Evolutionary conservation across 2,888 invertebrate species (phyloP).

Genomic region (Cantharis nigra): DNA sequence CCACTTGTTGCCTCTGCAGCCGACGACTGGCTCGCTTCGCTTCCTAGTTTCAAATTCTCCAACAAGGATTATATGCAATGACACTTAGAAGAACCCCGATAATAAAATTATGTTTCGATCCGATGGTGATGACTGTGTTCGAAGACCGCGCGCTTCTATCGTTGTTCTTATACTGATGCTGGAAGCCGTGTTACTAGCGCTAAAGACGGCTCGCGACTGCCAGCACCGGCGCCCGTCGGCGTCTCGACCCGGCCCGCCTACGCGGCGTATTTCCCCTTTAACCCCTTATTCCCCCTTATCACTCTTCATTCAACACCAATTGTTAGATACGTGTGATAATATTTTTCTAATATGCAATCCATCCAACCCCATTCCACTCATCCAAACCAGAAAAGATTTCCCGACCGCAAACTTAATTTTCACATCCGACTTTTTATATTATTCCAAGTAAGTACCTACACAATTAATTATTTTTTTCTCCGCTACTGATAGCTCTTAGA

Average conservation of each 20-base stretch:
- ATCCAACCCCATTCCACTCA: not conserved
- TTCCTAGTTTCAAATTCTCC: conserved; percentile 30
- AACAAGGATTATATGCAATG: conserved; percentile 33
- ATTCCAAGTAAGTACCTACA: no score
- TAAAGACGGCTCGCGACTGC: conserved; percentile 57
- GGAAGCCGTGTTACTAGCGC: conserved; percentile 38
- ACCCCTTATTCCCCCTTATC: conserved; percentile 31
- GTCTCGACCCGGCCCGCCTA: conserved; percentile 48
- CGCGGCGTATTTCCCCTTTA: conserved; percentile 39
- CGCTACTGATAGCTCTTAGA: not conserved
- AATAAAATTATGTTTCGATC: not conserved
- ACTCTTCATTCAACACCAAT: conserved; percentile 50
- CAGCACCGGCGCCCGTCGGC: conserved; percentile 47
- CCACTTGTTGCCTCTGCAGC: conserved; percentile 47
- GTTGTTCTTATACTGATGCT: conserved; percentile 32
- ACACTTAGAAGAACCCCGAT: not conserved
- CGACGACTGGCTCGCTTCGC: conserved; percentile 27
- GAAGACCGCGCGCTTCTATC: conserved; percentile 20
- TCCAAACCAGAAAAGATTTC: not conserved
- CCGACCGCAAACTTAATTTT: not conserved
- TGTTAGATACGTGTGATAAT: conserved; percentile 22
- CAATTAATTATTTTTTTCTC: not conserved
- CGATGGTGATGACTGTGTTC: conserved; percentile 3
- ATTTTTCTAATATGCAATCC: conserved; percentile 22
- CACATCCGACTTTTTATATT: not conserved